Evolutionary conservation across 2,113 vertebrate species (phyloP), one percentile per base, ranked within the genome.

Genomic region (Danionella cerebrum): DNA sequence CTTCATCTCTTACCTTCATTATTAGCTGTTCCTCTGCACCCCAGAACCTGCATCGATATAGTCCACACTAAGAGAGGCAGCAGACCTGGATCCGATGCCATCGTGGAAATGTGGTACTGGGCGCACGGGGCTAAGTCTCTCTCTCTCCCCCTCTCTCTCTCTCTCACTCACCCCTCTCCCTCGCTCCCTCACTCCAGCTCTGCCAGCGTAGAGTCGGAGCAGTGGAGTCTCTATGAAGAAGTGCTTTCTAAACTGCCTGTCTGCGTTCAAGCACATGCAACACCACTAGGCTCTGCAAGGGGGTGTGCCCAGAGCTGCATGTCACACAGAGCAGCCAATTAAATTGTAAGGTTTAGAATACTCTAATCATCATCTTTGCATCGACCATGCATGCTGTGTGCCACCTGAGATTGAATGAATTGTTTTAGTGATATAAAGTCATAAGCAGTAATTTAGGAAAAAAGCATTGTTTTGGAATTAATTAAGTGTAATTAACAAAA

Each of bases 61-160:
- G 84, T 88, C 86, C 87, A 87, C 44, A 89, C 78, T 74, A 88
- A 74, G 76, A 88, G 74, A 72, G 78, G 82, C 58, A 82, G 65
- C 76, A 89, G 78, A 76, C 84, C 85, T 41, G 75, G 84, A 74
- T 86, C 87, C 79, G 75, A 85, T 84, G 86, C 85, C 88, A 89
- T 89, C 80, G 79, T 84, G 83, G 65, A 79, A 75, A 77, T 77
- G 78, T 78, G 76, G 76, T n/a, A 70, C 80, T 74, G 79, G 76
- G 72, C 48, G 45, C 67, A 36, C n/a, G 19, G 51, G 33, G 50
- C 69, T 60, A 42, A 68, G 45, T 63, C 67, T 54, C 69, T 66
- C 62, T 72, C 74, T 80, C 79, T 75, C 68, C 41, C 79, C 75
- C 80, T 79, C 74, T 72, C 80, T 75, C 77, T 73, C 76, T 76